Evolutionary conservation across 1,140 invertebrate genomes (phyloP).

Genomic region (Oedothorax gibbosus): DNA sequence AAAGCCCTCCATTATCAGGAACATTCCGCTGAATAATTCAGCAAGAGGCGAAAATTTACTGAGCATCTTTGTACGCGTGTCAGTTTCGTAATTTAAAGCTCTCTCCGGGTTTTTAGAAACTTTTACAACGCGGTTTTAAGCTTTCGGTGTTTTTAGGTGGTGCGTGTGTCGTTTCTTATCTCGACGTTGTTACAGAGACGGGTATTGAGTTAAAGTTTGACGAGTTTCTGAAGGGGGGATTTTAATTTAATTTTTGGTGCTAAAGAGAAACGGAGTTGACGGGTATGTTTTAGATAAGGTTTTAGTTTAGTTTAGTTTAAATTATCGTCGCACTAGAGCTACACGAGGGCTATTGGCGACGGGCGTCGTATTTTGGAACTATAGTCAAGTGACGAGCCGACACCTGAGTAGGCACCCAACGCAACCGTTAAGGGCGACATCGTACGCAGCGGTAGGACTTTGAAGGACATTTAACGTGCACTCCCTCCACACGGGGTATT

Average conservation of each 20-base stretch:
- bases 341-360: too few relatives aligned
- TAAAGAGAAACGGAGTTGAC: too few relatives aligned
- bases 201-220: constrained; percentile 58
- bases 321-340: too few relatives aligned
- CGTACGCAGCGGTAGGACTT: too few relatives aligned
- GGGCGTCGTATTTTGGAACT: too few relatives aligned
- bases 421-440: too few relatives aligned
- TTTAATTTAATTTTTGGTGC: constrained; percentile 46
- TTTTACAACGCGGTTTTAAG: constrained; percentile 18
- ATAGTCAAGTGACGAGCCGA: too few relatives aligned
- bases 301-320: too few relatives aligned
- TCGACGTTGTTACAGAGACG: constrained; percentile 42
- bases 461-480: too few relatives aligned
- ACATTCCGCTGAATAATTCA: constrained; percentile 25
- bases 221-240: constrained; percentile 36
- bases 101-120: constrained; percentile 2
- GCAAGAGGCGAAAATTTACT: not conserved
- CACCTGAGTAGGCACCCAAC: too few relatives aligned
- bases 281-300: too few relatives aligned
- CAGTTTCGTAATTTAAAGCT: constrained; percentile 30
- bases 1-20: constrained; percentile 10
- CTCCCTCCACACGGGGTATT: too few relatives aligned
- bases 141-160: not conserved
- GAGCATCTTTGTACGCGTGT: constrained; percentile 42
- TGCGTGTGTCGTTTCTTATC: constrained; percentile 27